Base-by-base conservation (phyloP, 2,888 invertebrate genomes). In the Taenaris catops region DNA sequence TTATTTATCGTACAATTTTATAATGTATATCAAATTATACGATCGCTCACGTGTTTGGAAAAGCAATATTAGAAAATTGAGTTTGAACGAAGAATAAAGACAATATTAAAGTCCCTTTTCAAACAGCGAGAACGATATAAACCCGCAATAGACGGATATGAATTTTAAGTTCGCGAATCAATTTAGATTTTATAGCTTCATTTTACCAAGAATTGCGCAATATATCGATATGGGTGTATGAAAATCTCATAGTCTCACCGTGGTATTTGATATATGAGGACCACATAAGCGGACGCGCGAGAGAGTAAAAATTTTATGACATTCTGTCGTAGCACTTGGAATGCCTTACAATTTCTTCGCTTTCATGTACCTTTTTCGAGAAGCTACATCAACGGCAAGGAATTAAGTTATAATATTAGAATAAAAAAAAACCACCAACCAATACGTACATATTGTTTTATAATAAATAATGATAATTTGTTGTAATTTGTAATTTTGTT, bases 241-340 rank as follows among this genome's bases (percentile, higher is more conserved):
- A 23, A 25, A 25, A 34, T 23, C 23, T 18, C 9, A 5, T 11
- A 9, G 18, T 12, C 12, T 20, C 19, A 4, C 2, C 10, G 17
- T n/a, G 29, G 11, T 35, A 24, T 25, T 12, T 14, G 20, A 29
- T 21, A 12, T 34, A 34, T 34, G 33, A 34, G 8, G 25, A 11
- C 33, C 19, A 27, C 16, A 34, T 27, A 29, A 14, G 8, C 19
- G 38, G 17, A 38, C 34, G 55, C 54, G 51, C 55, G 50, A 51
- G 16, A 8, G 12, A 53, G 58, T 68, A 65, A 70, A 67, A 63
- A 53, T 65, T 69, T 14, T 14, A 14, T 14, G 14, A 4, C 14
- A 4, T 14, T 14, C n/a, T n/a, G n/a, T n/a, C n/a, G n/a, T n/a
- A n/a, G n/a, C n/a, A n/a, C n/a, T n/a, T n/a, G n/a, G n/a, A n/a